Evolutionary conservation across 2,888 invertebrate species (phyloP), one percentile per base, ranked within the genome.

Genomic region (Adineta ricciae): DNA sequence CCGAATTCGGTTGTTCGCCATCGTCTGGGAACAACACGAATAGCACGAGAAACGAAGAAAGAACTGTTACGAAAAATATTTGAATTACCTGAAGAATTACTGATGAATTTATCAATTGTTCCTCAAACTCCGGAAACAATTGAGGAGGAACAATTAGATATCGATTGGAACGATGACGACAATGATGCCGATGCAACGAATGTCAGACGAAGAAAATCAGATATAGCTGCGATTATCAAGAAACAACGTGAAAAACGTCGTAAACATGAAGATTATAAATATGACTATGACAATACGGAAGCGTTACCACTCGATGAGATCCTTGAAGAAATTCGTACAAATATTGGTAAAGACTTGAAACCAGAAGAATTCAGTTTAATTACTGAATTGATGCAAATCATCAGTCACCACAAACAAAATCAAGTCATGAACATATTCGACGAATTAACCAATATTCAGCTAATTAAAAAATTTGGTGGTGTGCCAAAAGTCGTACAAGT

Each of bases 11-110:
- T 78, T 41, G 41, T 78, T 41, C 78, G 78, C 1, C 78, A 78
- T 9, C 78, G 78, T 41, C 24, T 78, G 41, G 78, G 78, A 24
- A 78, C 41, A 1, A 41, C 3, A 11, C 3, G 41, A 21, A 24
- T 41, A 0, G 38, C 16, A 24, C 9, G 11, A 5, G 41, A 78
- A 78, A 24, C 1, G 11, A 78, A 78, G 24, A 32, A 5, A 24
- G 41, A n/a, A 78, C 38, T 24, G 19, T n/a, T 78, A 78, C 24
- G 11, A 0, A 78, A 78, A 41, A n/a, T n/a, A 21, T 78, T 78
- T 41, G 78, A 78, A n/a, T 41, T 78, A 41, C 78, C 78, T n/a
- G 41, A 78, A 24, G 78, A 78, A 24, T 78, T 78, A 78, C 41
- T 78, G 21, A 78, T 78, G 38, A 24, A 41, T 78, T 41, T 78